Conservation (phyloP, 2,888 invertebrate genomes). For the Deilephila porcellus region DNA sequence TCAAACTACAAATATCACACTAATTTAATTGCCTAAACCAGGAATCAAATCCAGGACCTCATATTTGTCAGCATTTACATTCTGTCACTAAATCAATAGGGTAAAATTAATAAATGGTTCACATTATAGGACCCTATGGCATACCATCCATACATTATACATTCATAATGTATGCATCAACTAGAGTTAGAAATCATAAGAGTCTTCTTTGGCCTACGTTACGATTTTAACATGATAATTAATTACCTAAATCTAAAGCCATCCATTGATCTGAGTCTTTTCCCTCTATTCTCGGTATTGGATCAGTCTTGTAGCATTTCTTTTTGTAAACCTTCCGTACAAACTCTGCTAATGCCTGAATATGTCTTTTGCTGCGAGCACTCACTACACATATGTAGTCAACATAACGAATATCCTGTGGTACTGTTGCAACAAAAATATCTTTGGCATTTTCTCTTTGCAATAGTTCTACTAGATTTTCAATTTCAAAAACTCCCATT, state of each 20-base stretch:
- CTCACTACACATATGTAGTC: slow-evolving; percentile 93
- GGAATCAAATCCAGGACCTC: no score
- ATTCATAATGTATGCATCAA: no score
- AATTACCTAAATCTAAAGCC: slow-evolving; percentile 93
- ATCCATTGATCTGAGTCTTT: slow-evolving; percentile 92
- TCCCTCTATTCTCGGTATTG: slow-evolving; percentile 91
- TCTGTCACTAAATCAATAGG: no score
- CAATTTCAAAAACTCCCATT: slow-evolving; percentile 94
- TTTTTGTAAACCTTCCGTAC: slow-evolving; percentile 90
- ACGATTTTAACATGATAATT: slow-evolving; percentile 22
- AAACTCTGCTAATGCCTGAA: slow-evolving; percentile 89
- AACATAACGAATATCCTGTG: slow-evolving; percentile 90
- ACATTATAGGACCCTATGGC: no score
- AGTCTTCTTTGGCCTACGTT: no score
- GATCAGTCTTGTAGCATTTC: slow-evolving; percentile 86
- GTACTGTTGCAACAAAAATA: slow-evolving; percentile 92
- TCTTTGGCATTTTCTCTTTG: slow-evolving; percentile 91
- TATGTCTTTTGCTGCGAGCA: slow-evolving; percentile 89
- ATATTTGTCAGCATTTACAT: no score
- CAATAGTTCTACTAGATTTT: slow-evolving; percentile 91
- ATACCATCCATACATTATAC: no score
- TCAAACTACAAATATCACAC: no score
- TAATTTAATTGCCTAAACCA: no score
- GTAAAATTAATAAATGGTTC: no score
- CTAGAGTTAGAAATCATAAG: no score